Evolutionary conservation across 23 tunicate genomes (phyloP).

Genomic region (Corella eumyota): DNA sequence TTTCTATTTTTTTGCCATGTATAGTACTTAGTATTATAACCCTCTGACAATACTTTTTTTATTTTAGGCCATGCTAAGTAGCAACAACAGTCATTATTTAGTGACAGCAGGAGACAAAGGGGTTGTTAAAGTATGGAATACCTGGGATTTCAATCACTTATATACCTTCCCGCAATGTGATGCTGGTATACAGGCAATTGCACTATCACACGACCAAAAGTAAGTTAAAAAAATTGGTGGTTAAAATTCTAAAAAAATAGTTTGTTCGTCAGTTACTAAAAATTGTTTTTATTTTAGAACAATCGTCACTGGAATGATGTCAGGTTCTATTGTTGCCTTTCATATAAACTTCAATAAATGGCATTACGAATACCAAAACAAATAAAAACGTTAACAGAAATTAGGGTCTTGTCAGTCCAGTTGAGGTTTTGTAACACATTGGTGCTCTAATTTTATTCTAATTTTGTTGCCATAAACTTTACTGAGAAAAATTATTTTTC

Average conservation of each 20-base stretch:
- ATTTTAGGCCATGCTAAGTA: slow-evolving; percentile 64
- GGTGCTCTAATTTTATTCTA: no score
- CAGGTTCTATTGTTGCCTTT: slow-evolving; percentile 93
- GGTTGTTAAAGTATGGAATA: slow-evolving; percentile 63
- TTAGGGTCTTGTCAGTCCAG: no score
- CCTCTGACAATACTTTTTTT: not conserved
- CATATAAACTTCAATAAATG: slow-evolving; percentile 91
- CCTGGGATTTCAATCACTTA: slow-evolving; percentile 78
- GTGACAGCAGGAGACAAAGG: slow-evolving; percentile 90
- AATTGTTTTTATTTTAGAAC: no score
- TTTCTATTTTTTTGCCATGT: not conserved
- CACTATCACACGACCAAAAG: slow-evolving; percentile 91
- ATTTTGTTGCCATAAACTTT: no score
- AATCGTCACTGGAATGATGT: slow-evolving; percentile 83
- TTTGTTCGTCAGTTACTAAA: no score
- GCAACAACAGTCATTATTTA: slow-evolving; percentile 71
- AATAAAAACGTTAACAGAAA: no score
- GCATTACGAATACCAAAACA: slow-evolving; percentile 82
- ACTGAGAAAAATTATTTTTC: no score
- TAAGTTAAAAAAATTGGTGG: no score
- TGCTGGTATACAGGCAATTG: slow-evolving; percentile 61
- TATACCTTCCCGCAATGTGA: slow-evolving; percentile 89
- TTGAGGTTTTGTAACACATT: no score
- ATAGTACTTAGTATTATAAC: not conserved
- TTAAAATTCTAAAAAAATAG: no score